These are phyloP conservation scores for Eurois occulta DNA, from an alignment of 2,888 invertebrate species.

Conservation along the genomic window DNA sequence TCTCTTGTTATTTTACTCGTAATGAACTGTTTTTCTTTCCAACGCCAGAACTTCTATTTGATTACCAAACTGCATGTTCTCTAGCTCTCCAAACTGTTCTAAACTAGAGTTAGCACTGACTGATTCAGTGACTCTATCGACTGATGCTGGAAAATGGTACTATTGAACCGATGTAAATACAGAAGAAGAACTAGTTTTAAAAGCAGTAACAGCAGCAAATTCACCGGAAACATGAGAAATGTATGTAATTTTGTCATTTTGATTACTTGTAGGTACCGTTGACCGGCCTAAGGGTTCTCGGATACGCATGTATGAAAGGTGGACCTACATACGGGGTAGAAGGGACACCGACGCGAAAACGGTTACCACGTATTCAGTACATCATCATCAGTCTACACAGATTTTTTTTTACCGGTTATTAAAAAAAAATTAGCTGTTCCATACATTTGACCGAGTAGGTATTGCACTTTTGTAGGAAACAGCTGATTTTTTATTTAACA, in stretches of 20 bases:
- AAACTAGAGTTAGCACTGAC: not conserved
- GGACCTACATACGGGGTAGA: too few relatives aligned
- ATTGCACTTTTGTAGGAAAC: too few relatives aligned
- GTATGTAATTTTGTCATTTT: not conserved
- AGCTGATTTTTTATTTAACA: too few relatives aligned
- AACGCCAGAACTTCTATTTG: not conserved
- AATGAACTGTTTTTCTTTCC: not conserved
- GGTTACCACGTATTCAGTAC: too few relatives aligned
- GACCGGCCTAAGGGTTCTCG: not conserved
- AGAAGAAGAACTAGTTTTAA: not conserved
- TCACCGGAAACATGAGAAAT: not conserved
- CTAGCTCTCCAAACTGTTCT: not conserved
- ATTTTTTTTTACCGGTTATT: too few relatives aligned
- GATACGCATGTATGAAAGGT: too few relatives aligned
- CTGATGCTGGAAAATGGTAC: not conserved
- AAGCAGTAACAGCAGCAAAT: not conserved
- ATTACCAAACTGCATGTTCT: not conserved
- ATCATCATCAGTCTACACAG: too few relatives aligned
- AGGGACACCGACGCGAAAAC: too few relatives aligned
- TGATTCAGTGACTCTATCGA: not conserved
- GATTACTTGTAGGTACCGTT: not conserved
- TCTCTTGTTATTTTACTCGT: not conserved
- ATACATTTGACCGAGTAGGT: too few relatives aligned
- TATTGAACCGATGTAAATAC: not conserved
- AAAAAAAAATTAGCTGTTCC: too few relatives aligned